Base-by-base conservation (phyloP, 2,888 invertebrate genomes). In the Caenorhabditis sp. region DNA sequence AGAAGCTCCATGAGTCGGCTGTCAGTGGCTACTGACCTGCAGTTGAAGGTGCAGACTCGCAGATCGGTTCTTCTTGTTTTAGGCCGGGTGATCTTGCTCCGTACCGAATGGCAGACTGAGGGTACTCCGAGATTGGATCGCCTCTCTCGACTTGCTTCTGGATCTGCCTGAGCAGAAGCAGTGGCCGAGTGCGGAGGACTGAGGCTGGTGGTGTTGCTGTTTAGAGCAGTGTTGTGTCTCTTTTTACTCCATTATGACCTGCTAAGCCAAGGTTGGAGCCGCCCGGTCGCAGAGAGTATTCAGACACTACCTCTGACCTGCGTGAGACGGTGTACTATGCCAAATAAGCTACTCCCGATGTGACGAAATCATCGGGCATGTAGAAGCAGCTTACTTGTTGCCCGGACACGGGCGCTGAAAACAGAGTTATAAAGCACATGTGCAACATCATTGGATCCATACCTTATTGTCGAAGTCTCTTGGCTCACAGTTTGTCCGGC, bases 271-370 rank as follows among this genome's bases (percentile, higher is more conserved):
- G n/a, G 20, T 4, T n/a, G 15, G 5, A 15, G 55, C 37, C 39
- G 39, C 26, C 37, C 15, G 52, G 52, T 52, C 48, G 30, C 48
- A 52, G 32, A 52, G 35, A 35, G 52, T 52, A 52, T 52, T 52
- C 52, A n/a, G 32, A 50, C 50, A 30, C 52, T 52, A 52, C 52
- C 35, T 52, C 32, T 30, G 30, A 30, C 30, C 30, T 30, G 30
- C 30, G 30, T 30, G 5, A 30, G 30, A 30, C 30, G n/a, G n/a
- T n/a, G n/a, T n/a, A n/a, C n/a, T n/a, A n/a, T n/a, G n/a, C n/a
- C n/a, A n/a, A n/a, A n/a, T n/a, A n/a, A n/a, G n/a, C n/a, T n/a
- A n/a, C n/a, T n/a, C n/a, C n/a, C n/a, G n/a, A n/a, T n/a, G n/a
- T n/a, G n/a, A n/a, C n/a, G n/a, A n/a, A n/a, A n/a, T n/a, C n/a